Percentiles rank a stretch among this genome's conserved stretches.
Conservation (phyloP, 2,797 vertebrate species). For the Atherinosoma microstoma region DNA sequence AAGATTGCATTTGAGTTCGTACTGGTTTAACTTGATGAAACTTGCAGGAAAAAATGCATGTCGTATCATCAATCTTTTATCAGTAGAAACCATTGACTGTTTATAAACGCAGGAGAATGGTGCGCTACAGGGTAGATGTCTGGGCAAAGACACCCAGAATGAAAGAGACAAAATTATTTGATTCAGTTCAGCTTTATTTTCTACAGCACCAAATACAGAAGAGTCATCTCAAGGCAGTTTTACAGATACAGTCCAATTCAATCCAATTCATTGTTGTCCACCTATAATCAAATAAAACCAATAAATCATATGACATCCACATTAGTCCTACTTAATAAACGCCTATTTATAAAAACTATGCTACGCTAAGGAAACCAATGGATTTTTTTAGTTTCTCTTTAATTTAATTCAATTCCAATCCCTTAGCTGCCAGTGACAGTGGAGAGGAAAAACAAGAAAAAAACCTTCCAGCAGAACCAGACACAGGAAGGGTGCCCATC, state of each 20-base stretch:
- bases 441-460: neutral
- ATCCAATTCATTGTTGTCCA: neutral
- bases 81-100: too few species aligned
- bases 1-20: neutral
- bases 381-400: neutral
- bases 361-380: neutral
- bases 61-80: neutral
- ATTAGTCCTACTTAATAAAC: neutral
- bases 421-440: neutral
- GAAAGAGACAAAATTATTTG: neutral
- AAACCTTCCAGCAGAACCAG: too few species aligned
- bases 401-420: neutral
- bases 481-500: too few species aligned
- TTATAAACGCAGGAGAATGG: neutral
- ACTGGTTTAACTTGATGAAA: neutral
- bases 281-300: neutral
- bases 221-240: neutral
- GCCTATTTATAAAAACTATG: too few species aligned
- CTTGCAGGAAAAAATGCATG: neutral
- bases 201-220: neutral
- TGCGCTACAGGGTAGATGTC: neutral
- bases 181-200: neutral
- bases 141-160: neutral
- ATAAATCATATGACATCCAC: neutral
- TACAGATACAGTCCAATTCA: neutral